These are phyloP conservation scores for Pavo muticus DNA, from an alignment of 2,113 vertebrate species.

Conservation along the genomic window DNA sequence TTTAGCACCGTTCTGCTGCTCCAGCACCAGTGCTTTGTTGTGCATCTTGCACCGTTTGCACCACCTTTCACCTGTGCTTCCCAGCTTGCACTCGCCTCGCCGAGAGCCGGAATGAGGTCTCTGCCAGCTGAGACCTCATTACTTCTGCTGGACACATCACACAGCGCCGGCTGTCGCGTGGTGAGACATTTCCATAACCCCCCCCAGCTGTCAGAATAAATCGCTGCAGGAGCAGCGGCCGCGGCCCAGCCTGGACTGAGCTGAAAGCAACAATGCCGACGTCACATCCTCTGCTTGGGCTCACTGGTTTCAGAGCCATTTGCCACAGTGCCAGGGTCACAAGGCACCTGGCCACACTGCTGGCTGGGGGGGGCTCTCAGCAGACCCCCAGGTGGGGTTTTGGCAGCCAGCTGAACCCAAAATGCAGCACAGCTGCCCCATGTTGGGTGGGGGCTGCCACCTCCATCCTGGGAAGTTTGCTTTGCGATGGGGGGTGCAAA, in stretches of 20 bases:
- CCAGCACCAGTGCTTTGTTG: rapidly evolving
- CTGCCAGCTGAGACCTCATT: background rate
- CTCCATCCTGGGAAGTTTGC: background rate
- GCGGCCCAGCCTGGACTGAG: background rate
- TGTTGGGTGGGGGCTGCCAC: too few relatives aligned
- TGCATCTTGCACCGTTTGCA: background rate
- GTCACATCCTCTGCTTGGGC: background rate
- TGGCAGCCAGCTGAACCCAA: background rate
- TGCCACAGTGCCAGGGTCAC: background rate
- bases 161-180: background rate
- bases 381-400: background rate
- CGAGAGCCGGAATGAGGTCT: background rate
- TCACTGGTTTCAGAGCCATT: background rate
- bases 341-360: background rate
- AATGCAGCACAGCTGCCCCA: background rate
- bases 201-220: background rate
- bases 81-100: background rate
- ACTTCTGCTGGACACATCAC: background rate
- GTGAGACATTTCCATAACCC: background rate
- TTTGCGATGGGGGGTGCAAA: rapidly evolving
- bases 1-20: background rate
- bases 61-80: rapidly evolving
- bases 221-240: background rate
- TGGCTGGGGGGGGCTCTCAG: background rate
- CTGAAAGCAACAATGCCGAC: background rate